phyloP scores from a whole-genome alignment of 1,140 invertebrate species.

The Epicauta chinensis region DNA sequence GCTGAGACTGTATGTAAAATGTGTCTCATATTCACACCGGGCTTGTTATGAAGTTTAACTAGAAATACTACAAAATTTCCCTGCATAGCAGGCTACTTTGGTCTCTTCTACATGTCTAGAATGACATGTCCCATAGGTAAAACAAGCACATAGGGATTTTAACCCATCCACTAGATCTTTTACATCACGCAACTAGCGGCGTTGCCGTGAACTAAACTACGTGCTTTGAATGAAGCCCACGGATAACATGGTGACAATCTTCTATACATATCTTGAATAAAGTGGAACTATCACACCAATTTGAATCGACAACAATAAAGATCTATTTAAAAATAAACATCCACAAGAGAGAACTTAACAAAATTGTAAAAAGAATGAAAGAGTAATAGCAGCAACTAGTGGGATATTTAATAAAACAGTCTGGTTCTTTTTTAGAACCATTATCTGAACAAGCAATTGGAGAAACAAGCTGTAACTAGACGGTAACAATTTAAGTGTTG shows the following conservation, averaged over 20 bases:
- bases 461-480: too few relatives aligned
- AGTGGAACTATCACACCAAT: not conserved
- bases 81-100: too few relatives aligned
- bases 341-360: not conserved
- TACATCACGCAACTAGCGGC: conserved; percentile 17
- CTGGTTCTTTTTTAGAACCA: not conserved
- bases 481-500: too few relatives aligned
- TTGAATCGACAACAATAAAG: not conserved
- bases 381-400: not conserved
- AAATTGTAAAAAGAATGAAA: not conserved
- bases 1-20: too few relatives aligned
- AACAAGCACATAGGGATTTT: conserved; percentile 11
- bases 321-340: not conserved
- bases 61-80: too few relatives aligned
- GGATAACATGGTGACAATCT: not conserved
- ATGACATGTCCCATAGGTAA: conserved; percentile 16
- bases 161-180: conserved; percentile 1
- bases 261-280: not conserved
- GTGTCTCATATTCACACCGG: too few relatives aligned
- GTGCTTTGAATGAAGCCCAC: conserved; percentile 14
- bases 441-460: too few relatives aligned
- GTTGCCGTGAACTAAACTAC: conserved; percentile 13
- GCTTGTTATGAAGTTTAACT: too few relatives aligned
- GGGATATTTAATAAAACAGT: not conserved
- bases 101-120: not conserved